Conservation (phyloP, 2,888 invertebrate species). For the Poecilus cupreus region DNA sequence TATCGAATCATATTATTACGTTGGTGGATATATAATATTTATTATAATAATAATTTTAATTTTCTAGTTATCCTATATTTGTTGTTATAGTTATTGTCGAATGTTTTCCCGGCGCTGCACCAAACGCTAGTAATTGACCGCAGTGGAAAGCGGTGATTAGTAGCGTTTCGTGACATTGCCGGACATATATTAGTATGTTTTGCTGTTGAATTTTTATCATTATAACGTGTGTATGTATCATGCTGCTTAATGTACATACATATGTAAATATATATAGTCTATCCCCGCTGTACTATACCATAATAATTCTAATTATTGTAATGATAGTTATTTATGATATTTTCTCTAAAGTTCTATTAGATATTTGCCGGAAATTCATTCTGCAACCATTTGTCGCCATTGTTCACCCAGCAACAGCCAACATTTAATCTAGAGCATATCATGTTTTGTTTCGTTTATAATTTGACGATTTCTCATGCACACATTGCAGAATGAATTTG, state of each 20-base stretch:
- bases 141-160: not conserved
- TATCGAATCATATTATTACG: constrained; percentile 47
- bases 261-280: constrained; percentile 56
- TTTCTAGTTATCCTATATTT: constrained; percentile 56
- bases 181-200: constrained; percentile 54
- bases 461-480: constrained; percentile 1
- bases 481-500: constrained; percentile 46
- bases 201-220: constrained; percentile 58
- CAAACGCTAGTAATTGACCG: constrained; percentile 11
- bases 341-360: constrained; percentile 54
- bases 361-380: constrained; percentile 48
- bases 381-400: constrained; percentile 37
- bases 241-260: constrained; percentile 46
- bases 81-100: constrained; percentile 57
- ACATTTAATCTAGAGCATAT: constrained; percentile 15
- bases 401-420: not conserved
- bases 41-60: constrained; percentile 53
- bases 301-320: constrained; percentile 56
- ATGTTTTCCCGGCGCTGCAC: constrained; percentile 26
- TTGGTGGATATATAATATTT: constrained; percentile 51
- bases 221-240: constrained; percentile 50
- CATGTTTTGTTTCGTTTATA: constrained; percentile 22
- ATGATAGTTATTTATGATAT: constrained; percentile 52
- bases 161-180: constrained; percentile 36
- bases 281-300: constrained; percentile 51